Base-by-base conservation (phyloP, 2,888 invertebrate genomes). In the Hartigia nigra region DNA sequence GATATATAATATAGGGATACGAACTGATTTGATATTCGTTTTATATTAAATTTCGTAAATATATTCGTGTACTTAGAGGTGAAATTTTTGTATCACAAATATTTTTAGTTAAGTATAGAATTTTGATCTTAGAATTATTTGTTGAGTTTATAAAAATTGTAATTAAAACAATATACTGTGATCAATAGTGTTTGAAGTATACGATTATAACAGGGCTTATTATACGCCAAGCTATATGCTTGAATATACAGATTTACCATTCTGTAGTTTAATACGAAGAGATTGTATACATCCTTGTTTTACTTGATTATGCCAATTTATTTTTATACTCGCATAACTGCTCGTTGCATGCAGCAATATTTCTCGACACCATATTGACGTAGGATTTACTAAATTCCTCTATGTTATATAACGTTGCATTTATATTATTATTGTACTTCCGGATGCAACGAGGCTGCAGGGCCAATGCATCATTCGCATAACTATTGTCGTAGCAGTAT, bases 291-390 rank as follows among this genome's bases (percentile, higher is more conserved):
- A 77, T 81, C 76, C 82, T 78, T 80, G 81, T 78, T 78, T 81
- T 79, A 80, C 79, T 86, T 85, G 84, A 88, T 88, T 84, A 83
- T 81, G 77, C 78, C 85, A 87, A 88, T 88, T 87, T 86, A 84
- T 83, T 82, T 85, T 81, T 84, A 80, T 85, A 84, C 86, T 72
- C 12, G 72, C 72, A 5, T 55, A 55, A 55, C 55, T 23, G 9
- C 55, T 23, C 23, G 55, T 0, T 23, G 23, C 55, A 9, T 55
- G 55, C 23, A 23, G 55, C 55, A 55, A 55, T 23, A 23, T 55
- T 14, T 14, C 5, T 55, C 55, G 55, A 55, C 55, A 23, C 5
- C 5, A 55, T 55, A 23, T 14, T 55, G 23, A 14, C 39, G 23
- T 9, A 55, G 23, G 5, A 14, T 39, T 23, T 1, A 14, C 23